These are phyloP conservation scores for Leptatherina wallacei DNA, from an alignment of 2,797 vertebrate genomes.

Conservation along the genomic window DNA sequence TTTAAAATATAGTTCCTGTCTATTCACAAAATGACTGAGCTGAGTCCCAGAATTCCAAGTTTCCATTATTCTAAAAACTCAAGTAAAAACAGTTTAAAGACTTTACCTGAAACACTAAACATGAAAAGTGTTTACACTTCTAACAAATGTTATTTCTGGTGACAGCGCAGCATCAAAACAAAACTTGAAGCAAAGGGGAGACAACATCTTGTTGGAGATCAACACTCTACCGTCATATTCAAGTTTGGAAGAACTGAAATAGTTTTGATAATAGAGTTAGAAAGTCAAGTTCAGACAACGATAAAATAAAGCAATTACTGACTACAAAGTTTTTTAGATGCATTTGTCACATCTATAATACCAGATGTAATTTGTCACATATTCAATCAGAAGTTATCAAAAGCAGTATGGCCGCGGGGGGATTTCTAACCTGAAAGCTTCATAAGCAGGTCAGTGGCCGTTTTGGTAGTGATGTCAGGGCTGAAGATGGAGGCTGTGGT, in stretches of 20 bases:
- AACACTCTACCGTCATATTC: slow-evolving; percentile 44
- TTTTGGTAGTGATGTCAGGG: slow-evolving; percentile 97
- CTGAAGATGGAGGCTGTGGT: slow-evolving; percentile 93
- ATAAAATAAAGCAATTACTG: slow-evolving; percentile 57
- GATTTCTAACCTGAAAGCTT: slow-evolving; percentile 93
- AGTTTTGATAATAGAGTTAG: slow-evolving; percentile 26
- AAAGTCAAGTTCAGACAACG: slow-evolving; percentile 58
- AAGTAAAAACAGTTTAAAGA: slow-evolving; percentile 59
- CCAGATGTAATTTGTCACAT: not conserved
- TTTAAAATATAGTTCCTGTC: slow-evolving; percentile 13
- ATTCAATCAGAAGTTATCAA: not conserved
- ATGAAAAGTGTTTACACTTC: slow-evolving; percentile 67
- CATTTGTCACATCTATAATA: not conserved
- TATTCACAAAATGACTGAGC: slow-evolving; percentile 38
- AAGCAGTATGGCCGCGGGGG: not conserved
- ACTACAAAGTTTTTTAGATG: slow-evolving; percentile 33
- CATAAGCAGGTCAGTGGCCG: slow-evolving; percentile 98
- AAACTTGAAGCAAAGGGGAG: slow-evolving; percentile 61
- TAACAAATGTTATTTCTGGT: slow-evolving; percentile 72
- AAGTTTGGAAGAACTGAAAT: slow-evolving; percentile 44
- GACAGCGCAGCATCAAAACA: slow-evolving; percentile 64
- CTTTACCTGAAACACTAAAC: slow-evolving; percentile 60
- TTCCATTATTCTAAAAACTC: slow-evolving; percentile 48
- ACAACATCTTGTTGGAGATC: slow-evolving; percentile 50
- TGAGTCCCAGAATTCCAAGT: slow-evolving; percentile 26